Conservation (phyloP, 2,113 vertebrate species). For the Colossoma macropomum region DNA sequence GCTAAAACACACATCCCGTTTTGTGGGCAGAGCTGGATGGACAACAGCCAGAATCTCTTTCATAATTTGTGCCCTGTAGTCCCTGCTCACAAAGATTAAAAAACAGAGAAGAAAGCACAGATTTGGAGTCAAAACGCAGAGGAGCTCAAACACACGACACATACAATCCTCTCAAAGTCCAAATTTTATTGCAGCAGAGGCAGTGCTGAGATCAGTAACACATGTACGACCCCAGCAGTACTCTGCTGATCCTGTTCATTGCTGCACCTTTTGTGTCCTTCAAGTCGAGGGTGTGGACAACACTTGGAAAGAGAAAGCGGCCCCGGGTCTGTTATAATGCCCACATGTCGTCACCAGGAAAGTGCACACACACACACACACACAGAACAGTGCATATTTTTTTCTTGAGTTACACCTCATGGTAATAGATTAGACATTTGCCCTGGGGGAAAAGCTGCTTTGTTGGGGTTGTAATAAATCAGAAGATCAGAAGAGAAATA, state of each 20-base stretch:
- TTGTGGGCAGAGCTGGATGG: background rate
- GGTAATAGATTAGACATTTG: conserved; percentile 13
- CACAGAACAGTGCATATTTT: background rate
- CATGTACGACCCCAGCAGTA: background rate
- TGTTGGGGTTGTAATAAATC: background rate
- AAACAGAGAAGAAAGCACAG: background rate
- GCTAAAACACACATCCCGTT: conserved; percentile 19
- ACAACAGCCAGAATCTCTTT: conserved; percentile 42
- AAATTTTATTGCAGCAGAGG: background rate
- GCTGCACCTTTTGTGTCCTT: conserved; percentile 69
- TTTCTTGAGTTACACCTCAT: background rate
- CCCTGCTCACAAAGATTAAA: background rate
- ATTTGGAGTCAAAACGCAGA: background rate
- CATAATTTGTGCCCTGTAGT: conserved; percentile 24
- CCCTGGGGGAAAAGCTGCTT: background rate
- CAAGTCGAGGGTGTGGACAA: conserved; percentile 67
- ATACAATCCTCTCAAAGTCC: background rate
- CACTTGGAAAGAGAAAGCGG: conserved; percentile 21
- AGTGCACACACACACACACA: conserved; percentile 9
- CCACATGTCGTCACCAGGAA: conserved; percentile 42
- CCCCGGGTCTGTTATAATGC: conserved; percentile 37
- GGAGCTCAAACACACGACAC: background rate
- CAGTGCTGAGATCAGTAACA: background rate
- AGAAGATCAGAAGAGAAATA: too few species aligned
- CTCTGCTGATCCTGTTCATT: conserved; percentile 62